Percentiles rank a stretch among this genome's conserved stretches.
Evolutionary conservation across 2,888 invertebrate genomes (phyloP).

Genomic region (Dyspetes luteomarginatus): DNA sequence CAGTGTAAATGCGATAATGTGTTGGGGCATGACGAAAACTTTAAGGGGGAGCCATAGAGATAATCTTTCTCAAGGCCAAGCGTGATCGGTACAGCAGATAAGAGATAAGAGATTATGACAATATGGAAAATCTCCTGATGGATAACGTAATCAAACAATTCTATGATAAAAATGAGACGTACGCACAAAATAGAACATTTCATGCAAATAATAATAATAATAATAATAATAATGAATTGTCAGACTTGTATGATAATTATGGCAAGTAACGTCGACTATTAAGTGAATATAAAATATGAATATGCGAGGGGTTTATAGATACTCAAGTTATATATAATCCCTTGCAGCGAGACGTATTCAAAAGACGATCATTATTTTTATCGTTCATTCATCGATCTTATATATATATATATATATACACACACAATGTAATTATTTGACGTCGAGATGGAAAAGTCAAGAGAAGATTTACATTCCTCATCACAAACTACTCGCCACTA

Average conservation of each 20-base stretch:
- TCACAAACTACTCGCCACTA: not conserved
- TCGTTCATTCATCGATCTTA: conserved; percentile 48
- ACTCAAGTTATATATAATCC: not conserved
- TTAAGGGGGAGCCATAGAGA: no score
- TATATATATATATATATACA: no score
- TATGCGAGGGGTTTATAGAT: not conserved
- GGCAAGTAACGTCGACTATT: not conserved
- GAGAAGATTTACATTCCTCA: conserved; percentile 30
- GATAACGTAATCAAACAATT: conserved; percentile 10
- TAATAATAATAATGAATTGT: conserved; percentile 7
- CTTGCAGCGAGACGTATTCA: conserved; percentile 7
- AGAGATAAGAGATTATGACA: not conserved
- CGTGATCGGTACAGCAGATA: not conserved
- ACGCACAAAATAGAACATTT: not conserved
- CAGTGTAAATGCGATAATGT: no score
- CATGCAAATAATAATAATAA: conserved; percentile 8
- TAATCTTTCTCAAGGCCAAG: no score
- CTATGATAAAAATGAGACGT: no score
- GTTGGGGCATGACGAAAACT: no score
- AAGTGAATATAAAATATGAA: not conserved
- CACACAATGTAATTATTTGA: conserved; percentile 27
- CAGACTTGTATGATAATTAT: not conserved
- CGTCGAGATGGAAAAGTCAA: conserved; percentile 10
- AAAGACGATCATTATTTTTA: conserved; percentile 59
- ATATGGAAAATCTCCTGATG: conserved; percentile 12